These are phyloP conservation scores for Idris sp. DNA, from an alignment of 1,140 invertebrate genomes.

Conservation along the genomic window DNA sequence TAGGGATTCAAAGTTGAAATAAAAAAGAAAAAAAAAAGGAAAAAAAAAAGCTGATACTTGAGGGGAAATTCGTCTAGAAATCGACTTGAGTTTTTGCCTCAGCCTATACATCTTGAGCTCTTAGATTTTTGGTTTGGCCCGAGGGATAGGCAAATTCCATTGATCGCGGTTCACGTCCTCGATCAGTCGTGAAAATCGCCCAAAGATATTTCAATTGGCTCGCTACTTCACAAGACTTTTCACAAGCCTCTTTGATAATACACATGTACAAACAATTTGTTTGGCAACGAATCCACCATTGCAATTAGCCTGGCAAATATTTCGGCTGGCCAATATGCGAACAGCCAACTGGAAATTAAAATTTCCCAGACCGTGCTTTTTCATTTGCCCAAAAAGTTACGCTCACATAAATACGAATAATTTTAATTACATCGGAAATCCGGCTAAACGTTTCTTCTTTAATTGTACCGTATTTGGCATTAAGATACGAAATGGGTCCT, in stretches of 20 bases:
- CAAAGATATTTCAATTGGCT: slow-evolving; percentile 59
- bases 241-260: slow-evolving; percentile 28
- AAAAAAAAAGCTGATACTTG: no score
- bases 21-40: slow-evolving; percentile 3
- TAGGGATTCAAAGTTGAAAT: no score
- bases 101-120: slow-evolving; percentile 24
- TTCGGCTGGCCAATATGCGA: slow-evolving; percentile 3
- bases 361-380: slow-evolving; percentile 16
- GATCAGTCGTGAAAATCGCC: slow-evolving; percentile 68
- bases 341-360: slow-evolving; percentile 11
- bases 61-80: not conserved
- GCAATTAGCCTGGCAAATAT: slow-evolving; percentile 23
- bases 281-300: not conserved
- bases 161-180: slow-evolving; percentile 42
- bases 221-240: slow-evolving; percentile 27
- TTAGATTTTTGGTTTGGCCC: slow-evolving; percentile 39
- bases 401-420: slow-evolving; percentile 17
- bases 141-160: slow-evolving; percentile 45
- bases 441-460: slow-evolving; percentile 17
- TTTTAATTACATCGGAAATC: slow-evolving; percentile 42
- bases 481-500: slow-evolving; percentile 39
- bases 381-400: slow-evolving; percentile 11
- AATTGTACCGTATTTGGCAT: slow-evolving; percentile 36
- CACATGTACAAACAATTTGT: slow-evolving; percentile 8
- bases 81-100: slow-evolving; percentile 34